Evolutionary conservation across 2,888 invertebrate genomes (phyloP).

Genomic region (Dolomedes plantarius): DNA sequence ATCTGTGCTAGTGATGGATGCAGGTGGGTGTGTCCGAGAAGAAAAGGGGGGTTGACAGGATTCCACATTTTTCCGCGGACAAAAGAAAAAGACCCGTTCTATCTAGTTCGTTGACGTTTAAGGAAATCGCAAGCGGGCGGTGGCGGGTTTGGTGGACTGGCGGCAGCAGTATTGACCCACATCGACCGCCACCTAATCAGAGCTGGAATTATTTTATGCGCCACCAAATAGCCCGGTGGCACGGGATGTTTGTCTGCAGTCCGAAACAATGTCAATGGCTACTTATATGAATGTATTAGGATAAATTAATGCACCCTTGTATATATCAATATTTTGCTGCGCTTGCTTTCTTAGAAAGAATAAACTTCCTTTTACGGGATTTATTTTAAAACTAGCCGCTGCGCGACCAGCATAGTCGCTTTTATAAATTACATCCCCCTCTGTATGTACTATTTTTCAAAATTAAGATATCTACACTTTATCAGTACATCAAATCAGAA

Average conservation of each 20-base stretch:
- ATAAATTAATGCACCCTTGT: too few relatives aligned
- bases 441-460: too few relatives aligned
- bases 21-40: constrained; percentile 18
- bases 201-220: constrained; percentile 12
- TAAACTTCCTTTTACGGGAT: too few relatives aligned
- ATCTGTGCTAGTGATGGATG: constrained; percentile 21
- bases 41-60: constrained; percentile 12
- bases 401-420: too few relatives aligned
- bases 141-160: not conserved
- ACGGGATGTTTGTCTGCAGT: constrained; percentile 23
- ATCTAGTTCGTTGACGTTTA: constrained; percentile 20
- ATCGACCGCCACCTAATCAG: constrained; percentile 1
- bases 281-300: too few relatives aligned
- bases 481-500: too few relatives aligned
- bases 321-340: too few relatives aligned
- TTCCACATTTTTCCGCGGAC: constrained; percentile 32
- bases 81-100: constrained; percentile 1
- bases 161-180: constrained; percentile 23
- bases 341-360: too few relatives aligned
- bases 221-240: not conserved
- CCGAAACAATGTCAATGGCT: too few relatives aligned
- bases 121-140: constrained; percentile 4
- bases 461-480: too few relatives aligned
- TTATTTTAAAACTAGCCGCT: too few relatives aligned
- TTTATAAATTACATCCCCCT: too few relatives aligned